Base-by-base conservation (phyloP, 2,113 vertebrate species). In the Alethe diademata region DNA sequence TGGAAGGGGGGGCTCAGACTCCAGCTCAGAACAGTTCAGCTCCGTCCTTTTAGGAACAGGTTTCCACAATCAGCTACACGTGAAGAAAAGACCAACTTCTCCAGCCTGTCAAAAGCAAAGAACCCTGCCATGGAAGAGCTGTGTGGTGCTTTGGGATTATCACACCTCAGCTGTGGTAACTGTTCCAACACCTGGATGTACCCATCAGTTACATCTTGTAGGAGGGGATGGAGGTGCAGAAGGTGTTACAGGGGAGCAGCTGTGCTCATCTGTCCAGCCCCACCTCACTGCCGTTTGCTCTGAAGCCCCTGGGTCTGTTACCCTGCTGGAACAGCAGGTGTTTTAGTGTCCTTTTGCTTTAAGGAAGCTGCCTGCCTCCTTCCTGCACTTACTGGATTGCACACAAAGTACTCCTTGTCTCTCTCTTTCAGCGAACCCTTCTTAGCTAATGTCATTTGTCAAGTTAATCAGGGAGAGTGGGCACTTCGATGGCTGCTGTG, bases 401-500 rank as follows among this genome's bases (percentile, higher is more conserved):
- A 61, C 70, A 93, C 90, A 93, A 94, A 96, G 92, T 89, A 8
- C 65, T 93, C 43, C 79, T 96, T 93, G 86, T 95, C 89, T 93
- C 57, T 93, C n/a, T 43, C 43, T 80, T 74, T 65, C 65, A 86
- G 72, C 2, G 0, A 84, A 71, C 61, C 65, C 79, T 61, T 66
- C 88, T 95, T 71, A 60, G 57, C 79, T 96, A 90, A 96, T 94
- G 75, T 92, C 90, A 45, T 96, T 95, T 92, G 90, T 95, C 88
- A 95, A 78, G 93, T 96, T 90, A 96, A 96, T 92, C 95, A 93
- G 79, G 65, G 79, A 95, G 90, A 95, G 88, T 91, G 92, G 86
- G 83, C 76, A 86, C 76, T 93, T 90, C 3, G 8, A 71, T 81
- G 93, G 75, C 88, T 90, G 75, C 86, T 86, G 31, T 53, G 33